phyloP scores from a whole-genome alignment of 2,797 vertebrate genomes.

The Scarus forsteni region DNA sequence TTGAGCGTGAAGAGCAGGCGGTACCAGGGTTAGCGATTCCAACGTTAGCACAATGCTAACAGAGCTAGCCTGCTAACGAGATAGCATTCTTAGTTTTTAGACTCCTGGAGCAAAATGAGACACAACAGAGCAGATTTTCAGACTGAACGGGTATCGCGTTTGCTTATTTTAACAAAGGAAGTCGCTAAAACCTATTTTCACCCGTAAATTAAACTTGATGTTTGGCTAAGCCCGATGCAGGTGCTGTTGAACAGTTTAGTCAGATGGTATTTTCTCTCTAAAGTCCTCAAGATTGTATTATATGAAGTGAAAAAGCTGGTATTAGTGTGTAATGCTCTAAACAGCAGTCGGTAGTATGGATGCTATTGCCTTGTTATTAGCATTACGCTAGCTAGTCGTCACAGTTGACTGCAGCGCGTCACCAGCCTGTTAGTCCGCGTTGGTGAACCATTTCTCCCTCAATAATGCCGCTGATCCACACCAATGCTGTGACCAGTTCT shows the following conservation, averaged over 20 bases:
- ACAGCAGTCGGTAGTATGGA: no score
- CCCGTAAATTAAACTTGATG: neutral
- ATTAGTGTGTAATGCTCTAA: no score
- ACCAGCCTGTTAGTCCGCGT: slow-evolving; percentile 25
- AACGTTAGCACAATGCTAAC: slow-evolving; percentile 73
- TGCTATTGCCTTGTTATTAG: no score
- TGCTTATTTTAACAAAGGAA: neutral
- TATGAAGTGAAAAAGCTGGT: no score
- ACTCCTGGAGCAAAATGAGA: neutral
- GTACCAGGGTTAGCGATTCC: slow-evolving; percentile 48
- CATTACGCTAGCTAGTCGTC: neutral
- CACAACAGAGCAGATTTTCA: neutral
- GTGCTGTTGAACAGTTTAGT: slow-evolving; percentile 37
- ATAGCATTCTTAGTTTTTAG: slow-evolving; percentile 56
- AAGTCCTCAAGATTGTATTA: slow-evolving; percentile 17
- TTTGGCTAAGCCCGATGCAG: slow-evolving; percentile 13
- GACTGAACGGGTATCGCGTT: neutral
- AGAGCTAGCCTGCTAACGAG: slow-evolving; percentile 60
- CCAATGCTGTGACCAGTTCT: no score
- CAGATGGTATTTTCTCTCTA: slow-evolving; percentile 13
- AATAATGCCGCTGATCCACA: neutral
- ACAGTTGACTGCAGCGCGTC: neutral
- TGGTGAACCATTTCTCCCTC: slow-evolving; percentile 11
- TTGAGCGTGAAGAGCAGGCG: slow-evolving; percentile 37
- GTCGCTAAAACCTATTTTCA: neutral